phyloP scores from a whole-genome alignment of 1,140 invertebrate genomes.

The Globodera rostochiensis region DNA sequence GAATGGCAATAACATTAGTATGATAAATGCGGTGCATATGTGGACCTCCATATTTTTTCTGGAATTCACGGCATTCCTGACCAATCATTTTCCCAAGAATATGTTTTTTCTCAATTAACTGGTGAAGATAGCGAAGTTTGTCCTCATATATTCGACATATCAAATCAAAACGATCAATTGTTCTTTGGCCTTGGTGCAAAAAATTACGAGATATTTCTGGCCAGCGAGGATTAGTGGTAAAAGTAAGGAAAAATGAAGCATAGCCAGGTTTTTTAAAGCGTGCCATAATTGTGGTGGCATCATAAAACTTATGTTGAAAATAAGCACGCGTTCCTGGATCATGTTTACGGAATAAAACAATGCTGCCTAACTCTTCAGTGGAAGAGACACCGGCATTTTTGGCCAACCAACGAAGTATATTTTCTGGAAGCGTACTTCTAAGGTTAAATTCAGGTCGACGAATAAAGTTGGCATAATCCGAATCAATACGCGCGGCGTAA shows the following conservation, averaged over 20 bases:
- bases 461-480: background rate
- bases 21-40: background rate
- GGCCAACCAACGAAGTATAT: background rate
- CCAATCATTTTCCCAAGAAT: background rate
- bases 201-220: background rate
- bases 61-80: background rate
- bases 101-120: background rate
- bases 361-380: background rate
- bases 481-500: conserved; percentile 3
- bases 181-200: background rate
- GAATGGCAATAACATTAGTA: background rate
- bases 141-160: background rate
- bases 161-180: conserved; percentile 6
- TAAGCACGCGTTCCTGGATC: conserved; percentile 2
- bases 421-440: background rate
- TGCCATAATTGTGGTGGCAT: conserved; percentile 15
- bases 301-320: conserved; percentile 3
- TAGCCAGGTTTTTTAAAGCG: background rate
- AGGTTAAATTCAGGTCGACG: background rate
- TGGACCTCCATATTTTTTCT: background rate
- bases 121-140: background rate
- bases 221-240: background rate
- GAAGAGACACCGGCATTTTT: background rate
- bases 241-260: conserved; percentile 5
- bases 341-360: background rate